Conservation (phyloP, 1,140 invertebrate species). For the Drosophila sp. region DNA sequence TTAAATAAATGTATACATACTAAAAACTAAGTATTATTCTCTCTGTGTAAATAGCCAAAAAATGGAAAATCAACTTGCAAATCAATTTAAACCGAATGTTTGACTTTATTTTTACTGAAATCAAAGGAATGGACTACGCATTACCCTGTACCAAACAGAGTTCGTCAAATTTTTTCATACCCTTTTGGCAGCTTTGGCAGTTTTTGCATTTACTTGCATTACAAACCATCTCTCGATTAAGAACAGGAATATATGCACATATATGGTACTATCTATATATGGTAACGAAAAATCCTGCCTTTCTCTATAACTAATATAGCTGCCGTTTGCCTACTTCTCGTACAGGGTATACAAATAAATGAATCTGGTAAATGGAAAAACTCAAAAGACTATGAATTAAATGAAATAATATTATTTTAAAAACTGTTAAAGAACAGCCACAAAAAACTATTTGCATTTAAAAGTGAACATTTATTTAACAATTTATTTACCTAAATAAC, state of each 20-base stretch:
- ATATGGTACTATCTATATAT: too few relatives aligned
- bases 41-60: conserved; percentile 34
- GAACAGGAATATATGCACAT: too few relatives aligned
- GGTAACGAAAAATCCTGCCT: too few relatives aligned
- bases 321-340: conserved; percentile 24
- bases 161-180: conserved; percentile 28
- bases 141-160: background rate
- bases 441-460: conserved; percentile 57
- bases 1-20: conserved; percentile 55
- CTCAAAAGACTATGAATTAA: conserved; percentile 70
- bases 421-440: conserved; percentile 35
- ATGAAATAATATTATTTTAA: conserved; percentile 47
- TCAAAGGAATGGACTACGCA: background rate
- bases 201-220: too few relatives aligned
- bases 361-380: conserved; percentile 27
- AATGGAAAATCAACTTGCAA: conserved; percentile 29
- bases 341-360: conserved; percentile 31
- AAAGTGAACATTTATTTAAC: conserved; percentile 36
- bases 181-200: too few relatives aligned
- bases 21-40: conserved; percentile 46
- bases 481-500: conserved; percentile 52
- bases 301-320: conserved; percentile 43
- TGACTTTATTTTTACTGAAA: conserved; percentile 34
- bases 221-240: conserved; percentile 34
- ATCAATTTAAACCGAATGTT: conserved; percentile 28